Evolutionary conservation across 2,888 invertebrate species (phyloP).

Genomic region (Cactoblastis cactorum): DNA sequence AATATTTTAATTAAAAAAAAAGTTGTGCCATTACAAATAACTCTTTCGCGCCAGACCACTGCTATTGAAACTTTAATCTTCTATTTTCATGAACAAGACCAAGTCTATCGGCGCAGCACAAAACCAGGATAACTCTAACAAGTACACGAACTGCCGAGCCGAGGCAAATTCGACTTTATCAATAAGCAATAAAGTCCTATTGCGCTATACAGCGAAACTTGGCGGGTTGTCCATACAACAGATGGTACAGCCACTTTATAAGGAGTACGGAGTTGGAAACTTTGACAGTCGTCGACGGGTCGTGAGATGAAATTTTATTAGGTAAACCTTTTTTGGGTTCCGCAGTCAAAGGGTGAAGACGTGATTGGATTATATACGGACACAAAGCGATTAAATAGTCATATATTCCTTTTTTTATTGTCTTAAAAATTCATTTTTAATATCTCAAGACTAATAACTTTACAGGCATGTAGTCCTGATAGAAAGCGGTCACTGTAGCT

Average conservation of each 20-base stretch:
- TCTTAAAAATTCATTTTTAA: too few relatives aligned
- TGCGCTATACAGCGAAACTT: constrained; percentile 28
- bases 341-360: not conserved
- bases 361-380: not conserved
- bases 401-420: too few relatives aligned
- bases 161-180: constrained; percentile 26
- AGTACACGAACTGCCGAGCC: constrained; percentile 15
- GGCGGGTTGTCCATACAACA: constrained; percentile 60
- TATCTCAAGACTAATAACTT: too few relatives aligned
- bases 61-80: constrained; percentile 40
- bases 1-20: too few relatives aligned
- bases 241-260: constrained; percentile 65
- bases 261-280: constrained; percentile 48
- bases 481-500: too few relatives aligned
- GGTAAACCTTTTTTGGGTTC: constrained; percentile 48
- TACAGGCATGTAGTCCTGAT: too few relatives aligned
- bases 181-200: constrained; percentile 20
- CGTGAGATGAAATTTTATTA: constrained; percentile 71
- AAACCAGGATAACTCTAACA: constrained; percentile 50
- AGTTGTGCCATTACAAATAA: too few relatives aligned
- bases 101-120: constrained; percentile 54
- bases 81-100: constrained; percentile 60
- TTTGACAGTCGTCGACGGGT: constrained; percentile 47
- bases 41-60: constrained; percentile 19
- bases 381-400: too few relatives aligned